Conservation (phyloP, 2,797 vertebrate species). For the Lycodopsis pacificus region DNA sequence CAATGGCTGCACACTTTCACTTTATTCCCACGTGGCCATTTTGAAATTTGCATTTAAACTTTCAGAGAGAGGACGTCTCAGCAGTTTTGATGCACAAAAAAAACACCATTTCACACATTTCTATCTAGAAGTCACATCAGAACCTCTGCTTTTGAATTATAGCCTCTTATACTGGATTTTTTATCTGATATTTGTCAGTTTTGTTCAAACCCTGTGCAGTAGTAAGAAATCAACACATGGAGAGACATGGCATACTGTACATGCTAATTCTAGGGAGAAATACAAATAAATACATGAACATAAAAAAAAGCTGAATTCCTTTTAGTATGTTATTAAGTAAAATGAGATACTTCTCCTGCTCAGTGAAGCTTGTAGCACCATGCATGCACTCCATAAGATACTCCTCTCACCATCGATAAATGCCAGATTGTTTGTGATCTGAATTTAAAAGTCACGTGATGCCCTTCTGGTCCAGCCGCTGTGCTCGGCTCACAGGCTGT, state of each 20-base stretch:
- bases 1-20: not conserved
- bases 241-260: not conserved
- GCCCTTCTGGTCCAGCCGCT: not conserved
- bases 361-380: not conserved
- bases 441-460: conserved; percentile 20
- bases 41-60: not conserved
- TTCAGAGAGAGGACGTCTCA: not conserved
- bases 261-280: not conserved
- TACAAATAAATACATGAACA: not conserved
- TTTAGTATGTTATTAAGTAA: no score
- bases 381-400: not conserved
- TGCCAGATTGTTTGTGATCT: not conserved
- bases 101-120: not conserved
- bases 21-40: not conserved
- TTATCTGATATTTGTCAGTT: not conserved
- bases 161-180: not conserved
- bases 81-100: not conserved
- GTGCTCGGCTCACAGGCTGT: not conserved
- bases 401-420: not conserved
- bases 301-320: not conserved
- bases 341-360: not conserved
- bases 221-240: not conserved
- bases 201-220: not conserved
- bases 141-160: not conserved
- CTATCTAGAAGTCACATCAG: not conserved